Percentiles rank a stretch among this genome's conserved stretches.
Conservation (phyloP, 2,797 vertebrate species). For the Pipistrellus nathusii region DNA sequence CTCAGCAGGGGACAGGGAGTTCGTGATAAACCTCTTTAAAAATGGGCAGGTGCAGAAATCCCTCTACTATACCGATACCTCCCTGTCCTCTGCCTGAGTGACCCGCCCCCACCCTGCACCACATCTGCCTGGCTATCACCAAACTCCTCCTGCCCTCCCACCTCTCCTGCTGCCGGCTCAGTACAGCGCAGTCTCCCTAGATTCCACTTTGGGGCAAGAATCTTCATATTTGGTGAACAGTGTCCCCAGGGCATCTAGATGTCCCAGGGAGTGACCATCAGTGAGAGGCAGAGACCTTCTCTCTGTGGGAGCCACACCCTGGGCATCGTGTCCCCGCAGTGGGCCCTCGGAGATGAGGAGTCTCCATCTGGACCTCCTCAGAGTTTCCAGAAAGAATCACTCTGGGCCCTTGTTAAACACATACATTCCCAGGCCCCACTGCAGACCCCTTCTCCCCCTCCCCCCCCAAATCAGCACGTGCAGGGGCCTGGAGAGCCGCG, state of each 20-base stretch:
- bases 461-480: neutral
- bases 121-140: neutral
- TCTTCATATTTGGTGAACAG: neutral
- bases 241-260: neutral
- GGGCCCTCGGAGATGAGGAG: neutral
- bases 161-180: neutral
- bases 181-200: neutral
- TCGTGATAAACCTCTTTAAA: neutral
- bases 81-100: neutral
- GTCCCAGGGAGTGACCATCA: neutral
- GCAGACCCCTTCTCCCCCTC: neutral
- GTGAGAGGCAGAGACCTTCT: neutral
- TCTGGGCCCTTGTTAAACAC: neutral
- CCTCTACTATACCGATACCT: neutral
- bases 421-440: neutral
- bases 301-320: neutral
- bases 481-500: accelerated
- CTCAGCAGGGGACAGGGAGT: neutral
- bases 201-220: neutral
- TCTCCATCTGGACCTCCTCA: neutral
- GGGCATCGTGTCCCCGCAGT: neutral
- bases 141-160: neutral
- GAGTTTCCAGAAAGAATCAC: neutral
- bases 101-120: neutral
- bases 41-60: neutral